Evolutionary conservation across 1,140 invertebrate genomes (phyloP).

Genomic region (Trichogramma pretiosum): DNA sequence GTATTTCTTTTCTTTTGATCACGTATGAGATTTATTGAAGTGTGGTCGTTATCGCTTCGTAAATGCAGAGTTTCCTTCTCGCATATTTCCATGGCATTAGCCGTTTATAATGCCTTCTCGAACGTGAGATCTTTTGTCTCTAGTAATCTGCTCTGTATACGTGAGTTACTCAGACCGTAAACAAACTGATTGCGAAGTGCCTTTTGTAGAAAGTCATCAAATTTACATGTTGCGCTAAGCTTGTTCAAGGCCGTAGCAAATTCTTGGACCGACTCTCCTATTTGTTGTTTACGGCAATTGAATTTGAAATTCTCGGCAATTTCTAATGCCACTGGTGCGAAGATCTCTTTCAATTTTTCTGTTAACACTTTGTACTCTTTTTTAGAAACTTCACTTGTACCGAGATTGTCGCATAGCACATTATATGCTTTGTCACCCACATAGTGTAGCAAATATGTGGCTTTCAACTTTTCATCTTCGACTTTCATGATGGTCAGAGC

Average conservation of each 20-base stretch:
- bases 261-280: conserved; percentile 2
- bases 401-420: background rate
- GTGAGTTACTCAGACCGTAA: background rate
- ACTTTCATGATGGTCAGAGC: conserved; percentile 3
- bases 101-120: background rate
- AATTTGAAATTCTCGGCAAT: conserved; percentile 11
- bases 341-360: conserved; percentile 4
- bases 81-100: background rate
- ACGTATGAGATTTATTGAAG: background rate
- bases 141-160: background rate
- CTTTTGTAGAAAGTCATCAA: background rate
- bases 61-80: background rate
- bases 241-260: background rate
- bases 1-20: background rate
- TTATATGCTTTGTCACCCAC: conserved; percentile 1
- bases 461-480: background rate
- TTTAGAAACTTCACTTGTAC: background rate
- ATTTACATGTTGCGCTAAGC: background rate
- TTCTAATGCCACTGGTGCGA: background rate
- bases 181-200: background rate
- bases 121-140: conserved; percentile 2
- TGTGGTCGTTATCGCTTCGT: background rate
- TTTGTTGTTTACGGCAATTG: conserved; percentile 3
- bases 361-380: background rate
- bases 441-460: conserved; percentile 1